Evolutionary conservation across 2,888 invertebrate species (phyloP), one percentile per base, ranked within the genome.

Genomic region (Incurvaria masculella): DNA sequence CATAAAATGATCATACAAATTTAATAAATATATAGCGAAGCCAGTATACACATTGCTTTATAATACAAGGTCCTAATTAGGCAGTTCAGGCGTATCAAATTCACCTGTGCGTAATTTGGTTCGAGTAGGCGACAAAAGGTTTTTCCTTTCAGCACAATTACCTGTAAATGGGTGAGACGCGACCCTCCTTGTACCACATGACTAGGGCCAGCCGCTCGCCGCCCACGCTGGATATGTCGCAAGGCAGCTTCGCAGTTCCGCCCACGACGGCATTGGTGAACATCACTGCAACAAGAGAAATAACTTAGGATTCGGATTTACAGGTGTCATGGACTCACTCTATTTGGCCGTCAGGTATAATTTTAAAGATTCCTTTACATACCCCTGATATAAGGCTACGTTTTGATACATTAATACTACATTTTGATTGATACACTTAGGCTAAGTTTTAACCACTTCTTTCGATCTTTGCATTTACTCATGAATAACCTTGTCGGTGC

Each of bases 141-240:
- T 41, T 18, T 10, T n/a, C 41, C 41, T 41, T 19, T 41, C 17
- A 41, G 14, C 3, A 41, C 8, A 41, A 41, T 73, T 71, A 83
- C 83, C 82, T 83, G 72, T 83, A 84, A 60, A 84, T 83, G 49
- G 84, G 83, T 33, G 72, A 68, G 47, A 74, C 72, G 51, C 72
- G 66, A 33, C 75, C 78, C 54, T 82, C 82, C 62, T 82, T 83
- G 68, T 81, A 83, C 84, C 84, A 84, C 57, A 84, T 83, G 60
- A 84, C 82, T 58, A 84, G 76, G 59, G 79, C 74, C 56, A 83
- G 81, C 61, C 78, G 79, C 68, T 84, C 84, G 10, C 71, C 61
- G 44, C 79, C 61, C 16, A 81, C 73, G 17, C 82, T 80, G 46
- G 75, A 73, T 51, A 83, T 78, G 65, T 84, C 82, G 62, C 84